Conservation (phyloP, 2,888 invertebrate genomes). For the Rutpela maculata region DNA sequence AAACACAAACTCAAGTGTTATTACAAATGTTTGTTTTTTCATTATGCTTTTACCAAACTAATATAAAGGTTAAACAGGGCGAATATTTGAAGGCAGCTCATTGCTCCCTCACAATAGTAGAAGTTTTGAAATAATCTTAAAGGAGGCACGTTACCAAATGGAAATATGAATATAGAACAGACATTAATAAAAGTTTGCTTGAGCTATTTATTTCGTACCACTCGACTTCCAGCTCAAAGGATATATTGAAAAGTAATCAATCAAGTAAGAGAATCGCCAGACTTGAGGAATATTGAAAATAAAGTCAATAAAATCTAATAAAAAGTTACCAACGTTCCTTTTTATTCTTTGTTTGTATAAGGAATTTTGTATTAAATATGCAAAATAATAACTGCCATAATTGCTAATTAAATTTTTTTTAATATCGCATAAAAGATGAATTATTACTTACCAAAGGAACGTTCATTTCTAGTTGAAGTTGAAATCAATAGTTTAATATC, state of each 20-base stretch:
- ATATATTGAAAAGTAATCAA: slow-evolving; percentile 59
- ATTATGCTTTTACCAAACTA: not conserved
- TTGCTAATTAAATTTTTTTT: slow-evolving; percentile 9
- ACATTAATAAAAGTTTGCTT: slow-evolving; percentile 55
- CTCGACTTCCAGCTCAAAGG: slow-evolving; percentile 53
- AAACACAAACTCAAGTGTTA: not conserved
- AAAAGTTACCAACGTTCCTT: slow-evolving; percentile 39
- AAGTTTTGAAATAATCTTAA: slow-evolving; percentile 36
- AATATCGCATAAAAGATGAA: not conserved
- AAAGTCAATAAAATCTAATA: slow-evolving; percentile 55
- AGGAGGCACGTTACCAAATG: slow-evolving; percentile 44
- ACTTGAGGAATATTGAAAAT: slow-evolving; percentile 52
- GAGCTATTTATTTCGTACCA: slow-evolving; percentile 49
- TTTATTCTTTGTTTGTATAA: slow-evolving; percentile 20
- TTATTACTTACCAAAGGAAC: not conserved
- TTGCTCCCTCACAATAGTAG: not conserved
- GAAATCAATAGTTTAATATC: not conserved
- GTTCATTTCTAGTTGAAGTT: not conserved
- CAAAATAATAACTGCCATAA: not conserved
- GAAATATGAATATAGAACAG: slow-evolving; percentile 56
- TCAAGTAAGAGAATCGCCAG: slow-evolving; percentile 51
- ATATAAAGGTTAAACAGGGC: not conserved
- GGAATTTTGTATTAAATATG: not conserved
- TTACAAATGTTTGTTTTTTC: not conserved
- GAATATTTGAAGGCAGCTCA: slow-evolving; percentile 12